A percentile compares a stretch with the other conserved stretches of the same genome.
Evolutionary conservation across 2,113 vertebrate genomes (phyloP).

Genomic region (Pantherophis guttatus): DNA sequence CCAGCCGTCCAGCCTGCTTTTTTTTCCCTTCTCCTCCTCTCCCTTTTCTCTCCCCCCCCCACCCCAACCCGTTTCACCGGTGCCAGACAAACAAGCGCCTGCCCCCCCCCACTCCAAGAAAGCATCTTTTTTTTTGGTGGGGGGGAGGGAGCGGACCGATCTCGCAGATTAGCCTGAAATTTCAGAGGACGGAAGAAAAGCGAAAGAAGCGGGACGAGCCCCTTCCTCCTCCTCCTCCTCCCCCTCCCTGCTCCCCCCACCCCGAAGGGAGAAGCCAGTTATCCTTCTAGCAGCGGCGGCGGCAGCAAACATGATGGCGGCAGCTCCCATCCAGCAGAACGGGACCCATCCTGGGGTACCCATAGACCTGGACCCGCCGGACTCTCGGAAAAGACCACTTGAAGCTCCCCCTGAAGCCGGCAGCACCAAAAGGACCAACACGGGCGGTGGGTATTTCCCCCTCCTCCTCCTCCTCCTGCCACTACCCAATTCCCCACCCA

Average conservation of each 20-base stretch:
- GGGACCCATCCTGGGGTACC: slow-evolving; percentile 80
- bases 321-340: slow-evolving; percentile 83
- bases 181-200: slow-evolving; percentile 37
- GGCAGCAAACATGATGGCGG: slow-evolving; percentile 82
- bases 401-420: slow-evolving; percentile 81
- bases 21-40: slow-evolving; percentile 45
- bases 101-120: neutral
- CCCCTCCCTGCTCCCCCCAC: slow-evolving; percentile 40
- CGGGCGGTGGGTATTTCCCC: slow-evolving; percentile 74
- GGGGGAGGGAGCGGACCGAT: neutral
- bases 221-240: slow-evolving; percentile 29
- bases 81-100: slow-evolving; percentile 52
- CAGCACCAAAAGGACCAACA: slow-evolving; percentile 84
- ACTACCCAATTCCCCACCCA: slow-evolving; percentile 21
- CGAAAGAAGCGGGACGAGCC: slow-evolving; percentile 54
- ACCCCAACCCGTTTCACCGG: slow-evolving; percentile 49
- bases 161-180: slow-evolving; percentile 33
- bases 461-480: neutral
- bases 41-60: slow-evolving; percentile 50
- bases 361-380: slow-evolving; percentile 81
- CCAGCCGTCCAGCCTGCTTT: slow-evolving; percentile 71
- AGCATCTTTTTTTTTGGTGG: neutral
- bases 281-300: slow-evolving; percentile 67
- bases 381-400: slow-evolving; percentile 80
- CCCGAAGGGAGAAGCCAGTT: slow-evolving; percentile 63